Evolutionary conservation across 2,888 invertebrate genomes (phyloP), one percentile per base, ranked within the genome.

Genomic region (Hesperia comma): DNA sequence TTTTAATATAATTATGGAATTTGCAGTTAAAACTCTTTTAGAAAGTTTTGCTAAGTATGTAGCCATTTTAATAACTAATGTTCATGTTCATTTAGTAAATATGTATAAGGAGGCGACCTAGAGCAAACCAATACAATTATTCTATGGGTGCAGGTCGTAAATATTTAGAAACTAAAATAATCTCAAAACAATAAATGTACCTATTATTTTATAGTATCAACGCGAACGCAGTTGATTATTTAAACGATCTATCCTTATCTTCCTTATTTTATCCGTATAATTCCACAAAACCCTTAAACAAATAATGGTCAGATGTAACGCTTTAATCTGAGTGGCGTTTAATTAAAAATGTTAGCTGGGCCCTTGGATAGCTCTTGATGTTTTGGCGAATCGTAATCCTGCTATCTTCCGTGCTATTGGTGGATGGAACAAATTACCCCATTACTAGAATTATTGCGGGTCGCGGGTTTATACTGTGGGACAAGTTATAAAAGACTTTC

Each of bases 361-460:
- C 19, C 37, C 37, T 49, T 17, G 33, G 43, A 10, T 40, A 17
- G 17, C 26, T 57, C 32, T 51, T 41, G 26, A 49, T 41, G 41
- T 41, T 58, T 51, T 51, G 40, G 41, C 53, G 32, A 64, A 63
- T 63, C 37, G 56, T 56, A 49, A 19, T 37, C 46, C 15, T 40
- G 8, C 37, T 55, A 21, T 32, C 43, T 56, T 64, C 26, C 17
- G 12, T 51, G 32, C 54, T 37, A 46, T 78, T 72, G 75, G 79
- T 76, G 72, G 82, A 80, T 79, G 75, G 79, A 77, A 82, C 77
- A 84, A 85, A 85, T 83, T 79, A 79, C 77, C 77, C 79, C 76
- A 84, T 85, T 85, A 84, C 78, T 77, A 75, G 75, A 79, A 75
- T 75, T 78, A 83, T 81, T 83, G 80, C 76, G 79, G 75, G 72